Evolutionary conservation across 2,888 invertebrate genomes (phyloP), one percentile per base, ranked within the genome.

Genomic region (Opisthograptis luteolata): DNA sequence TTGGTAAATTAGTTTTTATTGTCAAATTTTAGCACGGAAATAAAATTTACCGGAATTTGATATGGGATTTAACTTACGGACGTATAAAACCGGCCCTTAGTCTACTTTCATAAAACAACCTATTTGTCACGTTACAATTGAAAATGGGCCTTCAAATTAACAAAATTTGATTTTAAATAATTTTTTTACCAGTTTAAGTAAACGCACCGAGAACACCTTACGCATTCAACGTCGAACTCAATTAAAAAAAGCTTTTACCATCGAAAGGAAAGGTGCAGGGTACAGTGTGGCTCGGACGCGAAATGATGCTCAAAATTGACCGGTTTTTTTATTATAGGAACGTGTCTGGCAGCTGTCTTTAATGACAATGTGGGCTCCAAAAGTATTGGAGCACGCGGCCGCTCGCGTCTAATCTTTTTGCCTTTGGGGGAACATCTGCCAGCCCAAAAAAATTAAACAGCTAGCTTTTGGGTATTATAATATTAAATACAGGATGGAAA

Each of bases 281-380:
- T n/a, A 3, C 22, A 22, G 6, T 3, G 20, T n/a, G 20, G 15
- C 2, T 17, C 14, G 4, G 9, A 22, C 20, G 30, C 39, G 17
- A 36, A 57, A 58, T 35, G 41, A 55, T 55, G 32, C 48, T 59
- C 54, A 43, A 55, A 63, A 64, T 58, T 66, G 58, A 50, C 51
- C 44, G 55, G 47, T 64, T 24, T 71, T 71, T 73, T 72, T 71
- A 70, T 61, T 72, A 62, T 60, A 68, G 64, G 62, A 68, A 64
- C 71, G 73, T 72, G 74, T 71, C 71, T 73, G 61, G 84, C 87
- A 86, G 85, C 84, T 87, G 87, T 70, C 76, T 54, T 66, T 79
- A 80, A 77, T 84, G 79, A 81, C 79, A 83, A 81, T 80, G 77
- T 79, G 73, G 73, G 60, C 61, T 73, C 72, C 71, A 67, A 80